Conservation (phyloP, 2,797 vertebrate species). For the Gambusia yucatana region DNA sequence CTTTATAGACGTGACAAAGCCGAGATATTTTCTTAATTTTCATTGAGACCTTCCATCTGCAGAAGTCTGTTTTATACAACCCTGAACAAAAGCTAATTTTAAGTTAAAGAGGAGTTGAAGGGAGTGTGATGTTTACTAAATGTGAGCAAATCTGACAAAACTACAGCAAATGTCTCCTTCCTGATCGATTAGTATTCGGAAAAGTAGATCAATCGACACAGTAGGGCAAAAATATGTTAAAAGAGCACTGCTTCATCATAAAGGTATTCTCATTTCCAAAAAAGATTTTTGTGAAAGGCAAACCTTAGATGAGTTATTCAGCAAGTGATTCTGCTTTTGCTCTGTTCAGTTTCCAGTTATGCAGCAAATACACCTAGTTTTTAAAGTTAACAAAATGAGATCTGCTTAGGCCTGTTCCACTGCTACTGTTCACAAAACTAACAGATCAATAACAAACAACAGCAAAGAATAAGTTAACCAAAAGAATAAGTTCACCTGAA, state of each 20-base stretch:
- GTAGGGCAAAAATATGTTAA: conserved; percentile 9
- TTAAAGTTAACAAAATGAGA: conserved; percentile 11
- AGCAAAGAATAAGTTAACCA: neutral
- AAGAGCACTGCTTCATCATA: conserved; percentile 14
- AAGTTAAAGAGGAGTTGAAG: conserved; percentile 56
- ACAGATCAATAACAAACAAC: conserved; percentile 6
- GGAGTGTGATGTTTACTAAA: conserved; percentile 47
- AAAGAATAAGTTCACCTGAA: neutral
- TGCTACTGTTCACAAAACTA: conserved; percentile 15
- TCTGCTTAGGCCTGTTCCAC: conserved; percentile 16
- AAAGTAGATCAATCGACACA: conserved; percentile 76
- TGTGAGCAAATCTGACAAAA: conserved; percentile 60
- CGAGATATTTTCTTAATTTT: conserved; percentile 10
- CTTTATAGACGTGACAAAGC: neutral
- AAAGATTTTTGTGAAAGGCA: conserved; percentile 72
- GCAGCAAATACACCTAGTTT: conserved; percentile 5
- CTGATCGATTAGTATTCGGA: conserved; percentile 70
- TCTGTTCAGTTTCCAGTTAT: conserved; percentile 31
- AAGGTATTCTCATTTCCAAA: conserved; percentile 71
- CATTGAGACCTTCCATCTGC: conserved; percentile 18
- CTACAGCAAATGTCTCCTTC: conserved; percentile 57
- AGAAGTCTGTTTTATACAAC: conserved; percentile 18
- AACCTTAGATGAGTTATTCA: conserved; percentile 31
- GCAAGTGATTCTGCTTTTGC: neutral
- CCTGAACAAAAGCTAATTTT: conserved; percentile 25